Percentiles rank a stretch among this genome's conserved stretches.
phyloP scores from a whole-genome alignment of 2,113 vertebrate genomes.

The Pangasianodon hypophthalmus region DNA sequence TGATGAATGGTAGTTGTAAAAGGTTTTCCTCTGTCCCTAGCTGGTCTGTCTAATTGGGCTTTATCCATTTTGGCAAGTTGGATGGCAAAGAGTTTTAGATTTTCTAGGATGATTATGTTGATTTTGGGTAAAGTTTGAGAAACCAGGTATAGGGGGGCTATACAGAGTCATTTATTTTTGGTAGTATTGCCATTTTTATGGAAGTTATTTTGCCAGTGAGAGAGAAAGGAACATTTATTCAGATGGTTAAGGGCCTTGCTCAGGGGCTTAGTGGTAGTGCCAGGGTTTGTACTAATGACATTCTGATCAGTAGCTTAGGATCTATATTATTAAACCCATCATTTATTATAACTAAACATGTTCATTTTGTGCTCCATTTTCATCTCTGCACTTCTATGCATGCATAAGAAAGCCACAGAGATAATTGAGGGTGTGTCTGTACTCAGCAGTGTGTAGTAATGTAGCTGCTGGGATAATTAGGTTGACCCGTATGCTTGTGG shows the following conservation, averaged over 20 bases:
- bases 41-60: neutral
- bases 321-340: neutral
- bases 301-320: neutral
- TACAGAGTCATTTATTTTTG: neutral
- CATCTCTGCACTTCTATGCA: neutral
- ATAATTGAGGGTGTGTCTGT: neutral
- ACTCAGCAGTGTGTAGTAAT: conserved; percentile 2
- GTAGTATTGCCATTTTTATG: neutral
- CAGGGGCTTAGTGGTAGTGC: neutral
- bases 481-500: conserved; percentile 42
- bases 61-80: neutral
- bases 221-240: neutral
- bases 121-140: neutral
- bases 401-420: neutral
- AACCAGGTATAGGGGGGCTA: neutral
- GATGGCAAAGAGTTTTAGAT: neutral
- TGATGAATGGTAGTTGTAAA: neutral
- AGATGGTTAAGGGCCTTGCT: neutral
- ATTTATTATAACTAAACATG: neutral
- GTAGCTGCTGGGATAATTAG: conserved; percentile 31
- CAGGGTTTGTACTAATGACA: neutral
- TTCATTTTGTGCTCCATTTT: neutral
- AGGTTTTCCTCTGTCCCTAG: neutral
- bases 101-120: neutral
- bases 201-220: neutral